phyloP scores from a whole-genome alignment of 1,140 invertebrate genomes.

The Hirudo medicinalis region DNA sequence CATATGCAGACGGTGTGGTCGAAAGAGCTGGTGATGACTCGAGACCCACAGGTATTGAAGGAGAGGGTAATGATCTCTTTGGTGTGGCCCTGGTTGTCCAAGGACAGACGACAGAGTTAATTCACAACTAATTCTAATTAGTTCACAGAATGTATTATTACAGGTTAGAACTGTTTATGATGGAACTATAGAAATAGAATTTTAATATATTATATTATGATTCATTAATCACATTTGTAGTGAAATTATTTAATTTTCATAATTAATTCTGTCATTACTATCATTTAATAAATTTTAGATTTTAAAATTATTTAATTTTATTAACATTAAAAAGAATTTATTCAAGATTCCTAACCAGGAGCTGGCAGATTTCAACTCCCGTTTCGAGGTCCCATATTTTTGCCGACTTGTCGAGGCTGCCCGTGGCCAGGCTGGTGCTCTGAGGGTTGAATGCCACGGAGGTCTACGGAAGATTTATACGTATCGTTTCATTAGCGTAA shows the following conservation, averaged over 20 bases:
- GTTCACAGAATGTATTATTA: not conserved
- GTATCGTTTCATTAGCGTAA: no score
- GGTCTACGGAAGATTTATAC: conserved; percentile 27
- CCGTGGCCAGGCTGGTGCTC: conserved; percentile 52
- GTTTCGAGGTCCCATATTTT: conserved; percentile 55
- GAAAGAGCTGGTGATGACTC: conserved; percentile 63
- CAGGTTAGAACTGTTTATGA: not conserved
- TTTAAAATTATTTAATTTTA: no score
- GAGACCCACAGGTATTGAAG: conserved; percentile 55
- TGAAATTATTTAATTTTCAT: no score
- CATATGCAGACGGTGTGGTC: conserved; percentile 60
- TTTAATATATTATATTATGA: no score
- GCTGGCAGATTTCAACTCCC: conserved; percentile 48
- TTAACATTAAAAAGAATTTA: no score
- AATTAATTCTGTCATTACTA: no score
- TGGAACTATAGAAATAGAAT: no score
- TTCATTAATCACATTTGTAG: no score
- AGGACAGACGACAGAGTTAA: not conserved
- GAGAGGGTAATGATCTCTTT: conserved; percentile 59
- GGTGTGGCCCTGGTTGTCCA: conserved; percentile 48
- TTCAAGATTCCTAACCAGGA: conserved; percentile 30
- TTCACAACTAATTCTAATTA: not conserved
- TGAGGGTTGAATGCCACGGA: conserved; percentile 49
- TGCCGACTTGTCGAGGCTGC: conserved; percentile 60
- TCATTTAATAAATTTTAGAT: no score